Base-by-base conservation (phyloP, 1,140 invertebrate species). In the Ganaspis sp. region DNA sequence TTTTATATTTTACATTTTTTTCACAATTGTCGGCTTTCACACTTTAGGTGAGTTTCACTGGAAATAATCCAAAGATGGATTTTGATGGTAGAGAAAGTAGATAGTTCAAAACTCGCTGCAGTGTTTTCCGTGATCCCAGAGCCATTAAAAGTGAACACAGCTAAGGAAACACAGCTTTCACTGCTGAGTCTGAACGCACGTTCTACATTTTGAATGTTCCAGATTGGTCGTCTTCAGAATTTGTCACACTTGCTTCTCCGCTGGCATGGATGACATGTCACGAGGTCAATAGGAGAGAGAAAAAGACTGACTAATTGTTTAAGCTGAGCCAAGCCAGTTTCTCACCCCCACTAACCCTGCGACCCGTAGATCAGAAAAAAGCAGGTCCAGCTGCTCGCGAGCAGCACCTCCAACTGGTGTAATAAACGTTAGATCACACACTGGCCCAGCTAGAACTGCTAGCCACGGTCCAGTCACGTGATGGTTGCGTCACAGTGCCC, bases 271-370 rank as follows among this genome's bases (percentile, higher is more conserved):
- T 45, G 85, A 80, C 9, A 34, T 87, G 84, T 88, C 88, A 82
- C 83, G 74, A 76, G 83, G 89, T 84, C 88, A 84, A 92, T 92
- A 91, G 90, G 91, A 91, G 90, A 91, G 90, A 91, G 90, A 91
- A 92, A 92, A 92, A 92, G 91, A 92, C 91, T 92, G 91, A 92
- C 91, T 92, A 83, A 84, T 82, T 78, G 70, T n/a, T 26, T 80
- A 74, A 78, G 81, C 78, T 83, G 82, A 91, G 90, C 90, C 90
- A 88, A 92, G 91, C 88, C 91, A 88, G 87, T 90, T 91, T 91
- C 91, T 91, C 91, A 87, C 90, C 89, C 91, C 91, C 89, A 91
- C 86, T 88, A 90, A 88, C 87, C 86, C 75, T 82, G 83, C 88
- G 90, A 91, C 85, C 76, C 26, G 26, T 34, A 64, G 58, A 64